Percentiles rank a stretch among this genome's conserved stretches.
phyloP scores from a whole-genome alignment of 2,797 vertebrate genomes.

The Smutsia temminckii region DNA sequence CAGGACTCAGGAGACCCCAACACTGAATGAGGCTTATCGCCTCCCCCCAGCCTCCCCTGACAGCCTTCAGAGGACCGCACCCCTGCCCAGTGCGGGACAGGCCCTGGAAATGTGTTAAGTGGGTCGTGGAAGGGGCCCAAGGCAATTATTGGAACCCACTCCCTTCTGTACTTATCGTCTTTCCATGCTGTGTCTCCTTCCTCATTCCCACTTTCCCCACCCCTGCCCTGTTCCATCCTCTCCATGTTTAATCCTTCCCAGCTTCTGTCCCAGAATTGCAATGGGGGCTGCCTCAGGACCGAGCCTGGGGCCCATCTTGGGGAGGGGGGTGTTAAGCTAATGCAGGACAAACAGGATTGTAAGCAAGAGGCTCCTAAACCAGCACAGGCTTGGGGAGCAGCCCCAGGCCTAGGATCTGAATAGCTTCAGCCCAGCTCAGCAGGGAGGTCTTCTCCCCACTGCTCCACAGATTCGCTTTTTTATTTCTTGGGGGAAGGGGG shows the following conservation, averaged over 20 bases:
- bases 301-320: neutral
- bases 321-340: too few species aligned
- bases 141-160: rapidly evolving
- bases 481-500: neutral
- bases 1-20: neutral
- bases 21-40: neutral
- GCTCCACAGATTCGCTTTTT: neutral
- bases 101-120: rapidly evolving
- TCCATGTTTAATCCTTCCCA: neutral
- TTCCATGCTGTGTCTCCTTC: neutral
- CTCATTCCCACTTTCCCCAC: neutral
- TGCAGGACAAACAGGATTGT: too few species aligned
- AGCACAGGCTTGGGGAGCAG: neutral
- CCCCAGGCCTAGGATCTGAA: too few species aligned
- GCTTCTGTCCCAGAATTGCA: neutral
- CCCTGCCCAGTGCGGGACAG: rapidly evolving
- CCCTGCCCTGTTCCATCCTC: neutral
- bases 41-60: neutral
- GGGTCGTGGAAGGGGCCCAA: neutral
- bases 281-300: neutral
- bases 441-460: too few species aligned
- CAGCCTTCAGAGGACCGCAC: neutral
- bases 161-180: neutral
- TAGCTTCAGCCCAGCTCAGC: neutral
- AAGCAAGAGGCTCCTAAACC: neutral